Evolutionary conservation across 2,113 vertebrate genomes (phyloP).

Genomic region (Eptesicus fuscus): DNA sequence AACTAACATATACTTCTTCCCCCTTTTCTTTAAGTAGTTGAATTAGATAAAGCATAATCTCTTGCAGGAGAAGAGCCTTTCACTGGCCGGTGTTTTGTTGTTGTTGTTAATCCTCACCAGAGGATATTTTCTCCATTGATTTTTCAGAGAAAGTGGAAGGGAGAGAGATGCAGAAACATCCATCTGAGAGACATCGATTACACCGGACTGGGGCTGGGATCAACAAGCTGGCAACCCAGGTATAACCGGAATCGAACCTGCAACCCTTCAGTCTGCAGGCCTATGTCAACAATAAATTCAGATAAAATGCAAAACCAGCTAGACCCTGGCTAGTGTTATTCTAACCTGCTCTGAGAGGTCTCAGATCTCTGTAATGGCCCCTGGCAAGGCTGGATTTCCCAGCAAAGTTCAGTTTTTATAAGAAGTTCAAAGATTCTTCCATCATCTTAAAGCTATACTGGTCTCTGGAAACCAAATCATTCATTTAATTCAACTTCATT

Average conservation of each 20-base stretch:
- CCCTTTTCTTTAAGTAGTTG: constrained; percentile 4
- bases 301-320: too few relatives aligned
- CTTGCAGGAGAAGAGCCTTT: background rate
- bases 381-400: background rate
- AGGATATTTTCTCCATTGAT: too few relatives aligned
- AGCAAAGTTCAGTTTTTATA: background rate
- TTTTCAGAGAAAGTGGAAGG: too few relatives aligned
- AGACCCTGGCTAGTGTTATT: background rate
- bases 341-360: background rate
- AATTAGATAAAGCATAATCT: background rate
- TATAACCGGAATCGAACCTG: too few relatives aligned
- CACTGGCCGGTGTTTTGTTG: background rate
- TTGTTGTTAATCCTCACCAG: background rate
- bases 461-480: background rate
- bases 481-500: background rate
- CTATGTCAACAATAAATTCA: too few relatives aligned
- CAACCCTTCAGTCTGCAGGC: too few relatives aligned
- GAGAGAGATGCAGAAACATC: too few relatives aligned
- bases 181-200: too few relatives aligned
- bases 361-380: background rate
- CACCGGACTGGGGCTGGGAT: too few relatives aligned
- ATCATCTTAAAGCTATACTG: background rate
- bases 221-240: too few relatives aligned
- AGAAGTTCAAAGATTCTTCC: constrained; percentile 6
- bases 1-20: background rate